Conservation (phyloP, 2,113 vertebrate species). For the Lepus europaeus region DNA sequence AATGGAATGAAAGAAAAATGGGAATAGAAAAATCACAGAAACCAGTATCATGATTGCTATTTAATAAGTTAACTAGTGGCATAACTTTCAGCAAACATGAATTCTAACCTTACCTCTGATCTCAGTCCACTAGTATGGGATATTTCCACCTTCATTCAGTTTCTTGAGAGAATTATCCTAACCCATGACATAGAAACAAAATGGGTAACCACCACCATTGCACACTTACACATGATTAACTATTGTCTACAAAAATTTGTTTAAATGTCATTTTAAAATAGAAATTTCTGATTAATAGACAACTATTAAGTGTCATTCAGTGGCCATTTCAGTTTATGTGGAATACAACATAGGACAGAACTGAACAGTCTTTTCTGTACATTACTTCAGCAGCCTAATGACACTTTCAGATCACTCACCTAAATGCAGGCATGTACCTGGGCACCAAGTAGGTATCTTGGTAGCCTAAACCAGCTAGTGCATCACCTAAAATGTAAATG, state of each 20-base stretch:
- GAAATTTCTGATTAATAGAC: not conserved
- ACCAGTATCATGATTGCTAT: not conserved
- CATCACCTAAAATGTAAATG: constrained; percentile 50
- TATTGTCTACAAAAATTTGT: not conserved
- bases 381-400: constrained; percentile 31
- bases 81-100: not conserved
- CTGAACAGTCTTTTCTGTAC: not conserved
- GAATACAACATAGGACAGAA: constrained; percentile 53
- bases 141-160: not conserved
- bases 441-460: not conserved
- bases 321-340: constrained; percentile 25
- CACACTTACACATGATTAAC: not conserved
- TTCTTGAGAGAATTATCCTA: constrained; percentile 37
- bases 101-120: not conserved
- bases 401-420: constrained; percentile 8
- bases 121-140: not conserved
- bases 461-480: constrained; percentile 1
- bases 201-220: not conserved
- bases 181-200: not conserved
- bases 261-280: constrained; percentile 42
- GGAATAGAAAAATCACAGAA: not conserved
- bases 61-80: not conserved
- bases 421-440: constrained; percentile 23
- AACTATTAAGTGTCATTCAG: not conserved
- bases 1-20: constrained; percentile 2